Percentiles rank a stretch among this genome's conserved stretches.
These are phyloP conservation scores for Ephestia elutella DNA, from an alignment of 1,140 invertebrate genomes.

Conservation along the genomic window DNA sequence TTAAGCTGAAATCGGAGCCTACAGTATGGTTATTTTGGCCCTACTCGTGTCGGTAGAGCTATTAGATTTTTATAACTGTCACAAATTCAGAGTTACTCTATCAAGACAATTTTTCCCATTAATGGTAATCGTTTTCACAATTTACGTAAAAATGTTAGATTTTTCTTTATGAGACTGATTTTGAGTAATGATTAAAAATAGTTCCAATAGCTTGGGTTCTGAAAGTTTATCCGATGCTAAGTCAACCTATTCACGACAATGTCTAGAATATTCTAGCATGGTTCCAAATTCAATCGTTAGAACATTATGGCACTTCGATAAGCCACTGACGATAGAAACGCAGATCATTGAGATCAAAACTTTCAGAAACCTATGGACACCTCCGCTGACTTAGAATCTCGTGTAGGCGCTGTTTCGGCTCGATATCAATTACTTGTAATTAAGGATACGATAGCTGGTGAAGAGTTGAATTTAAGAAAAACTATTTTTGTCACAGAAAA, in stretches of 20 bases:
- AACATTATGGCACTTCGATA: no score
- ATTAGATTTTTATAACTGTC: slow-evolving; percentile 17
- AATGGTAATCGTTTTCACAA: neutral
- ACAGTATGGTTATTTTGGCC: slow-evolving; percentile 21
- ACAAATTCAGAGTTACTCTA: neutral
- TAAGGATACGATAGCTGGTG: slow-evolving; percentile 45
- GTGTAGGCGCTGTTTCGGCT: slow-evolving; percentile 42
- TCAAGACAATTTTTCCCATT: neutral
- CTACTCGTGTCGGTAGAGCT: slow-evolving; percentile 26
- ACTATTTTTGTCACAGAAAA: slow-evolving; percentile 68
- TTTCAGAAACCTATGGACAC: neutral
- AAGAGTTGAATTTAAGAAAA: slow-evolving; percentile 47
- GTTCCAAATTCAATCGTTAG: neutral
- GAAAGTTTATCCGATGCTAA: neutral
- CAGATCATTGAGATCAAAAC: neutral
- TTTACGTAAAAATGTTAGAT: neutral
- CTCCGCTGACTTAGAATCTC: neutral
- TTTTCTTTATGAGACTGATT: slow-evolving; percentile 70
- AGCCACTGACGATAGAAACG: neutral
- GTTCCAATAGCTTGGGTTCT: slow-evolving; percentile 27
- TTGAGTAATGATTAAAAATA: slow-evolving; percentile 58
- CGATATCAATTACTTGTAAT: slow-evolving; percentile 64
- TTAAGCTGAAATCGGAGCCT: slow-evolving; percentile 32
- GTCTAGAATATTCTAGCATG: neutral
- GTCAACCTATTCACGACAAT: neutral